phyloP scores from a whole-genome alignment of 2,888 invertebrate genomes.

The Neoascia interrupta region DNA sequence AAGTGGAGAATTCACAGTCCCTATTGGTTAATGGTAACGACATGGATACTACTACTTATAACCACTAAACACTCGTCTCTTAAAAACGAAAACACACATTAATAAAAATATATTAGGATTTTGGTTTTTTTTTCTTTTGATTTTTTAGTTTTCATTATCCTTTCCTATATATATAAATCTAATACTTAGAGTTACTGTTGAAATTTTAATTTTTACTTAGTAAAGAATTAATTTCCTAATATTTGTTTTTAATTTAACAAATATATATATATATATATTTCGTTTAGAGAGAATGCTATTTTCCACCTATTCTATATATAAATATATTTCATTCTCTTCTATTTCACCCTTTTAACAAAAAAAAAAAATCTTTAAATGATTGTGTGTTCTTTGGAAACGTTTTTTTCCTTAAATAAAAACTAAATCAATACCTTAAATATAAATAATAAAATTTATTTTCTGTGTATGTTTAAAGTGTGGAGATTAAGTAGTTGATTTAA shows the following conservation, averaged over 20 bases:
- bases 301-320: slow-evolving; percentile 68
- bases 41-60: slow-evolving; percentile 58
- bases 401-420: slow-evolving; percentile 54
- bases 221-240: slow-evolving; percentile 22
- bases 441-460: slow-evolving; percentile 42
- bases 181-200: slow-evolving; percentile 59
- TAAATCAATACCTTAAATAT: slow-evolving; percentile 32
- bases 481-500: slow-evolving; percentile 59
- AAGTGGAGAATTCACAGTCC: slow-evolving; percentile 87
- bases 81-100: slow-evolving; percentile 32
- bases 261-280: slow-evolving; percentile 49
- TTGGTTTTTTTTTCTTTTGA: slow-evolving; percentile 9
- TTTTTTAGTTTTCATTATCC: slow-evolving; percentile 36
- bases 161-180: no score
- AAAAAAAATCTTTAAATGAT: slow-evolving; percentile 55
- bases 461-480: slow-evolving; percentile 68
- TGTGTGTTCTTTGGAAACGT: slow-evolving; percentile 69
- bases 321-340: slow-evolving; percentile 67
- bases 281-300: slow-evolving; percentile 68
- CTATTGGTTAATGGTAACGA: slow-evolving; percentile 89
- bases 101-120: slow-evolving; percentile 32
- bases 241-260: slow-evolving; percentile 40
- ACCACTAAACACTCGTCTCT: slow-evolving; percentile 51
- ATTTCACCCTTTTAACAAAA: slow-evolving; percentile 62
- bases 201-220: slow-evolving; percentile 48